Conservation (phyloP, 2,888 invertebrate genomes). For the Glyphotaelius pellucidus region DNA sequence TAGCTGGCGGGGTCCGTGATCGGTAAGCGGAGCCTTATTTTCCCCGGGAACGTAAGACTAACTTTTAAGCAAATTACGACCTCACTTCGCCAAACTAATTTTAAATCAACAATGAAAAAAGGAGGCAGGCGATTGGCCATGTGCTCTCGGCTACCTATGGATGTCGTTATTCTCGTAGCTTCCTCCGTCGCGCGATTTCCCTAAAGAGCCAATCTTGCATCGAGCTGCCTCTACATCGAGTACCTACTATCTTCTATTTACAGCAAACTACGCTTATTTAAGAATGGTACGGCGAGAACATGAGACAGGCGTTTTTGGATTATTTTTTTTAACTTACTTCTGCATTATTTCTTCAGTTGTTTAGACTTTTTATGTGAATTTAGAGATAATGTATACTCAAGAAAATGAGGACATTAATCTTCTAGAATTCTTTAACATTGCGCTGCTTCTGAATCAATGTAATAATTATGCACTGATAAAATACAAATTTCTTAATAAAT, state of each 20-base stretch:
- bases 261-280: not conserved
- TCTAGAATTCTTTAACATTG: not conserved
- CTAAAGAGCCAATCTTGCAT: conserved; percentile 50
- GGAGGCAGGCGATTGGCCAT: conserved; percentile 17
- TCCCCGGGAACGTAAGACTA: conserved; percentile 35
- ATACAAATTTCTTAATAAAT: not conserved
- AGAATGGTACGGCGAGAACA: not conserved
- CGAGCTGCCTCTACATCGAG: not conserved
- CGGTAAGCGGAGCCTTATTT: conserved; percentile 13
- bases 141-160: conserved; percentile 24
- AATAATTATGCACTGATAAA: not conserved
- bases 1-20: not conserved
- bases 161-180: conserved; percentile 34
- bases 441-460: not conserved
- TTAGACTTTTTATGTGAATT: not conserved
- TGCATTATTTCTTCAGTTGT: not conserved
- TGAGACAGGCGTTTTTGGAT: not conserved
- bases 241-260: not conserved
- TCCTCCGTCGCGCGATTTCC: conserved; percentile 46
- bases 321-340: not conserved
- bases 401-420: not conserved
- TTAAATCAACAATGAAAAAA: conserved; percentile 51
- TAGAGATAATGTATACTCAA: not conserved
- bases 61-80: conserved; percentile 47
- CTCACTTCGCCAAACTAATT: conserved; percentile 40